A percentile compares a stretch with the other conserved stretches of the same genome.
Evolutionary conservation across 1,140 invertebrate species (phyloP).

Genomic region (Aphidius gifuensis): DNA sequence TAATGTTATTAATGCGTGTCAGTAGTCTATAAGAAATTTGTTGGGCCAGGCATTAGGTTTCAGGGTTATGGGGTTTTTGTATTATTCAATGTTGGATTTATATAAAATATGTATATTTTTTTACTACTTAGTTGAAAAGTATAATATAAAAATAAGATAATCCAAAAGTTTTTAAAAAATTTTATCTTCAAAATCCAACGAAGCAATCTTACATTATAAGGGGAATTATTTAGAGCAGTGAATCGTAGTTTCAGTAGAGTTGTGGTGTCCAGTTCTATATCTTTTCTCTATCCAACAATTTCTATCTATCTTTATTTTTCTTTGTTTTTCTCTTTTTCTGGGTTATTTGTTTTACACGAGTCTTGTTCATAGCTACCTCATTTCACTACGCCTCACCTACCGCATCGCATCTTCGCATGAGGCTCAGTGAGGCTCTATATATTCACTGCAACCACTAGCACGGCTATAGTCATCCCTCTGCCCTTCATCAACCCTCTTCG

Average conservation of each 20-base stretch:
- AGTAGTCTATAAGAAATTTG: neutral
- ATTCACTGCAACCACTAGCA: slow-evolving; percentile 16
- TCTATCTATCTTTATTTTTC: slow-evolving; percentile 1
- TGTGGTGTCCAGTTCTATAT: slow-evolving; percentile 32
- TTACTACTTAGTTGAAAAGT: too few relatives aligned
- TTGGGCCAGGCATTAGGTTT: slow-evolving; percentile 3
- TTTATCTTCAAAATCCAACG: too few relatives aligned
- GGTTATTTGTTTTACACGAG: neutral
- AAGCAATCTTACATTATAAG: neutral
- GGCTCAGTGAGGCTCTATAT: slow-evolving; percentile 15
- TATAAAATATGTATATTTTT: too few relatives aligned
- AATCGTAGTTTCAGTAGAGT: slow-evolving; percentile 28
- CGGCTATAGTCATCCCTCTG: slow-evolving; percentile 16
- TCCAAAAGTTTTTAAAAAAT: too few relatives aligned
- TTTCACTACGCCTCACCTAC: slow-evolving; percentile 1
- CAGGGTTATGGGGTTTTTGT: slow-evolving; percentile 22
- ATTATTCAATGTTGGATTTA: neutral
- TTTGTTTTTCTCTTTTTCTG: neutral
- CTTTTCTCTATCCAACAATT: slow-evolving; percentile 23
- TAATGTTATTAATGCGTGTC: too few relatives aligned
- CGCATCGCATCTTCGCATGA: slow-evolving; percentile 2
- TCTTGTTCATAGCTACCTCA: slow-evolving; percentile 7
- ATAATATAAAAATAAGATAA: too few relatives aligned
- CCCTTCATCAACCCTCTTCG: slow-evolving; percentile 27
- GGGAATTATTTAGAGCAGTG: slow-evolving; percentile 42